A percentile compares a stretch with the other conserved stretches of the same genome.
Conservation (phyloP, 2,888 invertebrate genomes). For the Ditula angustiorana region DNA sequence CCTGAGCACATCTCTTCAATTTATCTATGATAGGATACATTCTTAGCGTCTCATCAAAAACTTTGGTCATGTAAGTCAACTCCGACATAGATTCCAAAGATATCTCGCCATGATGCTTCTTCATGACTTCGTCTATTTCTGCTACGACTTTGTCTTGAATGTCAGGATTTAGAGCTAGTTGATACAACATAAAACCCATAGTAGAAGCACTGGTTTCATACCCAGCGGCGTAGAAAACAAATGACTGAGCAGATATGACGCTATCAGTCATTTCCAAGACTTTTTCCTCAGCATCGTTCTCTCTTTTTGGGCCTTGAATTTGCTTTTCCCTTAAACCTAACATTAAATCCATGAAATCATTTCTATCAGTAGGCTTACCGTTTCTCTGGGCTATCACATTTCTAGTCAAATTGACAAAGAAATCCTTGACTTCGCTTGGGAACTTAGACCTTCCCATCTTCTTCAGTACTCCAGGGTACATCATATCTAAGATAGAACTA, state of each 20-base stretch:
- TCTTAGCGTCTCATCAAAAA: conserved; percentile 32
- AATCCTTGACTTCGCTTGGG: conserved; percentile 11
- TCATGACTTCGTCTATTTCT: conserved; percentile 34
- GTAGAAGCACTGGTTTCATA: conserved; percentile 37
- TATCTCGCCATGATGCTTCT: conserved; percentile 13
- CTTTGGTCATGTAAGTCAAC: conserved; percentile 27
- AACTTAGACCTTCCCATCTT: conserved; percentile 19
- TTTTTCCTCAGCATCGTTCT: background rate
- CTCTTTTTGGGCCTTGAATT: conserved; percentile 1
- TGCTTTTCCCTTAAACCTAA: conserved; percentile 23
- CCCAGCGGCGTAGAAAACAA: conserved; percentile 37
- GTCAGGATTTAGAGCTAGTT: conserved; percentile 33
- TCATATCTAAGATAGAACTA: conserved; percentile 20
- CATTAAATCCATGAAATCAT: conserved; percentile 39
- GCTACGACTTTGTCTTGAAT: conserved; percentile 33
- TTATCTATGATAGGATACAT: conserved; percentile 30
- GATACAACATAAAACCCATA: conserved; percentile 38
- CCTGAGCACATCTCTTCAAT: conserved; percentile 19
- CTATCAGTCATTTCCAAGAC: conserved; percentile 26
- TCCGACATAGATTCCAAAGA: conserved; percentile 15
- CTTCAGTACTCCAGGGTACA: conserved; percentile 34
- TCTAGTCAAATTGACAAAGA: conserved; percentile 27
- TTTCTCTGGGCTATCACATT: conserved; percentile 21
- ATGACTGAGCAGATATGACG: conserved; percentile 36
- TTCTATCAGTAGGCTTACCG: conserved; percentile 20